Base-by-base conservation (phyloP, 2,113 vertebrate genomes). In the Chroicocephalus ridibundus region DNA sequence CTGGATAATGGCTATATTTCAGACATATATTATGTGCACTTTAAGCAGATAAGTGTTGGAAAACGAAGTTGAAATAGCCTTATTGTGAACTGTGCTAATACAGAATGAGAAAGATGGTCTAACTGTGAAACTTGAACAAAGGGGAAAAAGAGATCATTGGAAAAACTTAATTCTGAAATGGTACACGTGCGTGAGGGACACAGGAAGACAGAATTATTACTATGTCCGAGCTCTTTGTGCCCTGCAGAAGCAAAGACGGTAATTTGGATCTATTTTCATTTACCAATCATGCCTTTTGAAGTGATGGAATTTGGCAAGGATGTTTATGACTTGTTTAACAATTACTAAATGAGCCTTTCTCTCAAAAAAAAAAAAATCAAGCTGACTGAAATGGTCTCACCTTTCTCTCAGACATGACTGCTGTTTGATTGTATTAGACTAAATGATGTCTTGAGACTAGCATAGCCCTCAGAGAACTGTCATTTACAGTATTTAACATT, bases 11-110 rank as follows among this genome's bases (percentile, higher is more conserved):
- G 95, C 90, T 68, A 11, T 80, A 86, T 97, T 97, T 96, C 94
- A 97, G 95, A 96, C 93, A 90, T 96, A 90, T 89, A 96, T 96
- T 97, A 97, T 94, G 93, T 97, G 96, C 95, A 95, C 97, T 97
- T 97, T 96, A 97, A 78, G 86, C 58, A 95, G 74, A 60, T 96
- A 96, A 95, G 96, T 91, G 85, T 93, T 88, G 88, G 91, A 93
- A 97, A 95, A 94, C 17, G 21, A 95, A 94, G 95, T 91, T 96
- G 96, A 96, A 97, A 96, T 97, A 84, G 90, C 84, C 94, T 95
- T 80, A 96, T 84, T 91, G 51, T 95, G 92, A 95, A 85, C 76
- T 93, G 82, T 90, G 90, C 77, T 92, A 81, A 36, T 88, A 95
- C 86, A 52, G 64, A 95, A 90, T 47, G 32, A 60, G 58, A 94